Evolutionary conservation across 2,113 vertebrate genomes (phyloP), one percentile per base, ranked within the genome.

Genomic region (Blennius ocellaris): DNA sequence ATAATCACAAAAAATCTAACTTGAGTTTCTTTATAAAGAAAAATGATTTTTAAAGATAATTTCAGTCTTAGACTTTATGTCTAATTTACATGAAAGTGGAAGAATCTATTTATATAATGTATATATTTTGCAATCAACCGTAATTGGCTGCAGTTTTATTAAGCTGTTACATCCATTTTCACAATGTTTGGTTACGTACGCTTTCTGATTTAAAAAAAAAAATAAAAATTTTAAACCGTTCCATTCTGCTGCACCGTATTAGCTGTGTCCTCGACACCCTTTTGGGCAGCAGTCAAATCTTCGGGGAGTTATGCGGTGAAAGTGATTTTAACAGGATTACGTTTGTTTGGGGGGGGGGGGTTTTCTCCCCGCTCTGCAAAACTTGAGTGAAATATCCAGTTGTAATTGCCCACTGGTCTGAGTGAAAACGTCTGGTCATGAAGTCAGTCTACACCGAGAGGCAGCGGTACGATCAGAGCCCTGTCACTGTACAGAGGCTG

Each of bases 381-480:
- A 53, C 73, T 78, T 59, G n/a, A 65, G 66, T 61, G 59, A 36
- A 55, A 74, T 43, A 75, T 16, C 61, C 37, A 36, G 51, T 40
- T 67, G 10, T 74, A 79, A 83, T 79, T 84, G 73, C 69, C 77
- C 63, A 55, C 44, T n/a, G 55, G 66, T 64, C 73, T 2, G 65
- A 69, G 66, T 81, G 81, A 69, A 84, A 81, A 63, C 49, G 81
- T 77, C 81, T 37, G 68, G 78, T 77, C 73, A 51, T 70, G 17
- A 68, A 82, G 75, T 76, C 52, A 37, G 61, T 50, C 54, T 7
- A 7, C 47, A 4, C 60, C 10, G 51, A 68, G 57, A 74, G 63
- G 30, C 50, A 11, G 57, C 66, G 55, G 66, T 69, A 8, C 15
- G 6, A 53, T 66, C 58, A 30, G 40, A 81, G 17, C 7, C 51